Evolutionary conservation across 2,888 invertebrate genomes (phyloP).

Genomic region (Ceratothoa steindachneri): DNA sequence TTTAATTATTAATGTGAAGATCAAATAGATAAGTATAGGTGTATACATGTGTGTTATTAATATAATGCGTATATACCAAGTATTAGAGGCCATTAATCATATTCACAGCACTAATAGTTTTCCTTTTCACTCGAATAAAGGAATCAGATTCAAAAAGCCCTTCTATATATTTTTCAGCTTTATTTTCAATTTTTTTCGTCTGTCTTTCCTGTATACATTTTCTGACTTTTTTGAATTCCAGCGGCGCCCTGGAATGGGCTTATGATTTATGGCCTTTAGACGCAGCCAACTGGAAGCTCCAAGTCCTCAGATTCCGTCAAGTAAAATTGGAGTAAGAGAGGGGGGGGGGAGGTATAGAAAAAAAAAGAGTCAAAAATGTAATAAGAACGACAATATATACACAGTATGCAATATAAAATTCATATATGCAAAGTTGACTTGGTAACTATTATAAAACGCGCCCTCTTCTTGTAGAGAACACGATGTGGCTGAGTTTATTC

Average conservation of each 20-base stretch:
- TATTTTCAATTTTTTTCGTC: constrained; percentile 18
- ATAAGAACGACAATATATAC: constrained; percentile 19
- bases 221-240: constrained; percentile 47
- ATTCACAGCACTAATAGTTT: neutral
- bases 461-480: too few relatives aligned
- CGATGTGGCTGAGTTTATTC: too few relatives aligned
- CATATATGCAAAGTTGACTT: constrained; percentile 8
- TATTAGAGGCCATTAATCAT: neutral
- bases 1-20: too few relatives aligned
- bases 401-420: constrained; percentile 8
- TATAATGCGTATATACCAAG: neutral
- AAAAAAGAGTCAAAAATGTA: constrained; percentile 27
- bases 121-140: constrained; percentile 8
- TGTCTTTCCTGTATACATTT: constrained; percentile 44
- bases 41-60: neutral
- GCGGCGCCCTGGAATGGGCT: constrained; percentile 45
- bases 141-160: neutral
- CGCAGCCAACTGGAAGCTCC: constrained; percentile 38
- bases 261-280: constrained; percentile 44
- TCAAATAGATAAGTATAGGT: neutral
- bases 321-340: constrained; percentile 27
- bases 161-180: constrained; percentile 11
- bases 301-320: constrained; percentile 42
- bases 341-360: constrained; percentile 23
- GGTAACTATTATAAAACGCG: constrained; percentile 1